Base-by-base conservation (phyloP, 1,140 invertebrate species). In the Drosophila aff. region DNA sequence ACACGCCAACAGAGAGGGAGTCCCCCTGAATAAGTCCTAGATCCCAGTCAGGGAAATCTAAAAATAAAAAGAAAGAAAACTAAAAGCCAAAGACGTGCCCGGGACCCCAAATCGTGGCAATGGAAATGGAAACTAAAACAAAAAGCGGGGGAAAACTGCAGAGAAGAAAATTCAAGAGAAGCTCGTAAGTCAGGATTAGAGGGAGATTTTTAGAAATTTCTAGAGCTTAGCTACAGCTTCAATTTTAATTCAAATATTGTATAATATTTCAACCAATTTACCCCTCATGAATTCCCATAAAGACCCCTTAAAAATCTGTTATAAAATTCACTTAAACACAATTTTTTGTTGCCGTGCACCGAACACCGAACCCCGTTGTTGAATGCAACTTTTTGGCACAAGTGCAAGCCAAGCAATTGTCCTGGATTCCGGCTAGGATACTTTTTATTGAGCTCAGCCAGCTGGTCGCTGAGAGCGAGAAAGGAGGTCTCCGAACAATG, bases 341-440 rank as follows among this genome's bases (percentile, higher is more conserved):
- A 7, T 16, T 62, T 62, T 66, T 65, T 63, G 2, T 40, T 63
- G 21, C 21, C 16, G 28, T 40, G 63, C 44, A 62, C 2, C 7
- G 2, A n/a, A n/a, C 44, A 62, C 2, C 7, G 3, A 15, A n/a
- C 13, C 28, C 21, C 18, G n/a, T 10, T 16, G 65, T 67, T 67
- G 26, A 41, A 52, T 80, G 76, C 62, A 81, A 80, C 49, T 81
- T 75, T 76, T 62, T 55, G 50, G 62, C 53, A 82, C 79, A 81
- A 79, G 77, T 80, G 78, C 76, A 79, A 61, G 61, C 55, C 60
- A 79, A 66, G 79, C 49, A 75, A 76, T 81, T 81, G 72, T 81
- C 63, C 33, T 72, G 33, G 36, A 57, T 64, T 72, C 47, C 53
- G 76, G 59, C 18, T 31, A 21, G 44, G 57, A 68, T 72, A 61